Evolutionary conservation across 2,797 vertebrate species (phyloP).

Genomic region (Argyrosomus regius): DNA sequence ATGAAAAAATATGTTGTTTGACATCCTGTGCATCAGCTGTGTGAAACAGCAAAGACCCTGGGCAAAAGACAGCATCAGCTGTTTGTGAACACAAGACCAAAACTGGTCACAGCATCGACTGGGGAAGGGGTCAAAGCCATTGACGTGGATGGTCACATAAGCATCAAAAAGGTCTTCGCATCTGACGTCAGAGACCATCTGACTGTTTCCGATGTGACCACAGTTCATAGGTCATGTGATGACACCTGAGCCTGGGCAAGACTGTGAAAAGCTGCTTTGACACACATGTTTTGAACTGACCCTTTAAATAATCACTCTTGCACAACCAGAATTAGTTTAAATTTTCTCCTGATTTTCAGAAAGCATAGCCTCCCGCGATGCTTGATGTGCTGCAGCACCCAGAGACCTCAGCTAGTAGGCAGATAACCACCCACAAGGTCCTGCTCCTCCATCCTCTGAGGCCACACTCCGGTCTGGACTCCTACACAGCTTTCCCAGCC

Average conservation of each 20-base stretch:
- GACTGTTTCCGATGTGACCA: background rate
- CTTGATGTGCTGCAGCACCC: background rate
- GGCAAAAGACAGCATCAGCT: background rate
- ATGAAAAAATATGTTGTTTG: background rate
- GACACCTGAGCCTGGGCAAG: background rate
- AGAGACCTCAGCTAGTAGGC: slow-evolving; percentile 36
- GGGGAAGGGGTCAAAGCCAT: background rate
- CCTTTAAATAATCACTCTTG: slow-evolving; percentile 9
- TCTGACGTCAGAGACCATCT: background rate
- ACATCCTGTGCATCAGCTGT: background rate
- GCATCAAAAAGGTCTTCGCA: background rate
- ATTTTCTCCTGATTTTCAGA: background rate
- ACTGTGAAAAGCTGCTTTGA: background rate
- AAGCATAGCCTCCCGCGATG: background rate
- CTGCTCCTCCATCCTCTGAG: slow-evolving; percentile 42
- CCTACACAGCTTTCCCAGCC: slow-evolving; percentile 57
- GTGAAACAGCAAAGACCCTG: background rate
- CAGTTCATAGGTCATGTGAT: background rate
- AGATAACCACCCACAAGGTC: slow-evolving; percentile 44
- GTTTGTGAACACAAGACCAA: background rate
- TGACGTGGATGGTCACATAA: background rate
- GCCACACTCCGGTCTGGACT: slow-evolving; percentile 62
- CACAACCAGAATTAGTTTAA: background rate
- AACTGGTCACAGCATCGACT: background rate
- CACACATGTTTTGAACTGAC: background rate